Base-by-base conservation (phyloP, 1,140 invertebrate species). In the Vanessa atalanta region DNA sequence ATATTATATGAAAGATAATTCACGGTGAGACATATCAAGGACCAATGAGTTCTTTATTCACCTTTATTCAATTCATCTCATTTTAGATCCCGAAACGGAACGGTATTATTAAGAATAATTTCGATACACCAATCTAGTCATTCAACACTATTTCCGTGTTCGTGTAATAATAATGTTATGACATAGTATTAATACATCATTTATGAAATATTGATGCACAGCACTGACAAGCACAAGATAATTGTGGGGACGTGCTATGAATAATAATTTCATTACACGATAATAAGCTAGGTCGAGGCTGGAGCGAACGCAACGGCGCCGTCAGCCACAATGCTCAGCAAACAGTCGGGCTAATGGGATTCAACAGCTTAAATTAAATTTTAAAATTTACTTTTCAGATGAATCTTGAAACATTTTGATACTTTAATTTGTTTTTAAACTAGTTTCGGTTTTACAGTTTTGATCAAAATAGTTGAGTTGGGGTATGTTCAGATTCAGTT, bases 291-390 rank as follows among this genome's bases (percentile, higher is more conserved):
- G 63, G 63, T 65, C 63, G 63, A 65, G 63, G 31, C 26, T 61
- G 57, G 57, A 61, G 57, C 57, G 57, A 61, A 61, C 57, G 57
- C 57, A 61, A 61, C 57, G 57, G 31, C 57, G 57, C 57, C 31
- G 57, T 61, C 57, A 61, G 57, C 57, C 57, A 61, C 57, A 61
- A 61, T 61, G 26, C 57, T 61, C 57, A 37, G 57, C 57, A 61
- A 61, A 61, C 57, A 61, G 57, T 31, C 31, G 57, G 31, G 57
- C 57, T 61, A 65, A 65, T 50, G 64, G 64, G 43, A 65, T 47
- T 65, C 64, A 65, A 65, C 64, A 66, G 65, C 65, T 66, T 66
- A 66, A 66, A 50, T 66, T 51, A 66, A 66, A 51, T 66, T 66
- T 51, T 66, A 66, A 48, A 66, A 51, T 50, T 51, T 50, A 66